phyloP scores from a whole-genome alignment of 1,140 invertebrate genomes.

The Episyrphus balteatus region DNA sequence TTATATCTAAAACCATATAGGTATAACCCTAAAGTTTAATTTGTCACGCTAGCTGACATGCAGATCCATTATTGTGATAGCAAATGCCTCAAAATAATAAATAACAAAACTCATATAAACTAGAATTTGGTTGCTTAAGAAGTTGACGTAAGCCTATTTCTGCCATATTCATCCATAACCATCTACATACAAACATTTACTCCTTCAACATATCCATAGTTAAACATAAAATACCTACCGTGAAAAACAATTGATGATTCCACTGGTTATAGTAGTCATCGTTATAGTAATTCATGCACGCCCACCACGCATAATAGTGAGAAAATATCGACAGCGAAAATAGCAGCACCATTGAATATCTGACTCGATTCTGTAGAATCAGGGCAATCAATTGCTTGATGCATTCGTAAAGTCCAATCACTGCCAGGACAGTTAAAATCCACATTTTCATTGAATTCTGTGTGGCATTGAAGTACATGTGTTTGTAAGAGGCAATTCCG shows the following conservation, averaged over 20 bases:
- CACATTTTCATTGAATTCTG: constrained; percentile 66
- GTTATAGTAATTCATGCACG: constrained; percentile 74
- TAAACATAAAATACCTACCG: constrained; percentile 38
- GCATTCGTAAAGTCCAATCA: constrained; percentile 61
- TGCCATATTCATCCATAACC: too few species aligned
- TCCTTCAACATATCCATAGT: too few species aligned
- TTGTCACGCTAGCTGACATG: too few species aligned
- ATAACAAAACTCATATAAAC: too few species aligned
- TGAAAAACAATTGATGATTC: constrained; percentile 67
- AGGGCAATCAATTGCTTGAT: constrained; percentile 51
- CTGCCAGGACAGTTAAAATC: constrained; percentile 52
- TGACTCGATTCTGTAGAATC: constrained; percentile 43
- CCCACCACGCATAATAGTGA: constrained; percentile 78
- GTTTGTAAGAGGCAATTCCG: constrained; percentile 62
- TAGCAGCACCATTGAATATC: constrained; percentile 57
- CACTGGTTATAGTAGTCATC: constrained; percentile 69
- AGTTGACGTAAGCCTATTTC: too few species aligned
- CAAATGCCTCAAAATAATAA: not conserved
- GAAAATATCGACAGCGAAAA: constrained; percentile 63
- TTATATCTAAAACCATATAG: too few species aligned
- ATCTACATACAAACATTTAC: too few species aligned
- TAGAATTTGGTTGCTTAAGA: too few species aligned
- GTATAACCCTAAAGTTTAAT: too few species aligned
- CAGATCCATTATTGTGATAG: not conserved
- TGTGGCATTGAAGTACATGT: constrained; percentile 75